These are phyloP conservation scores for Oriolus oriolus DNA, from an alignment of 2,113 vertebrate genomes.

Conservation along the genomic window DNA sequence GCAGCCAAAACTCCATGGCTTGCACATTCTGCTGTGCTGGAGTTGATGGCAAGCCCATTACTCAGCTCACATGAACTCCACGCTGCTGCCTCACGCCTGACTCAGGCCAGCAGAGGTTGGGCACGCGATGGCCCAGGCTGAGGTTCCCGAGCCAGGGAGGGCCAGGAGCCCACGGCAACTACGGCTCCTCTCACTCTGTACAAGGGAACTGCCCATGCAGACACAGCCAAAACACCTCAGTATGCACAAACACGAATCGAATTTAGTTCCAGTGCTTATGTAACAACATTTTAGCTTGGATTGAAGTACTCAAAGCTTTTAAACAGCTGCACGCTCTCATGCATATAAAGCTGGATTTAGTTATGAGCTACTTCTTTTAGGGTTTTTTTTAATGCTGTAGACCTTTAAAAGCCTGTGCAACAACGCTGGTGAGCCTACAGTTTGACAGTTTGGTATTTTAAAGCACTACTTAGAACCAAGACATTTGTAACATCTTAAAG, in stretches of 20 bases:
- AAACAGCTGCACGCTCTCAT: neutral
- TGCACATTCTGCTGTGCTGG: neutral
- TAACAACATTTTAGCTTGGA: neutral
- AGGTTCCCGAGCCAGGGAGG: neutral
- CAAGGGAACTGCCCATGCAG: neutral
- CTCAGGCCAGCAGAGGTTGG: neutral
- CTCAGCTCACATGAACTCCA: neutral
- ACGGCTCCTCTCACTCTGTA: rapidly evolving
- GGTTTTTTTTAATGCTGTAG: neutral
- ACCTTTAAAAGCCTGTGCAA: neutral
- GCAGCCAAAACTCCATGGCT: neutral
- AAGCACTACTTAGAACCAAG: neutral
- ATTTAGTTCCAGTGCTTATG: neutral
- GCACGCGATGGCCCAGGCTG: neutral
- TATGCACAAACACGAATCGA: neutral
- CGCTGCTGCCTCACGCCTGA: neutral
- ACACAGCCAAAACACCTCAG: neutral
- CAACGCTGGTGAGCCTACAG: neutral
- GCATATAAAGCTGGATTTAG: neutral
- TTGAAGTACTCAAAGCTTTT: neutral
- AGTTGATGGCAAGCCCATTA: neutral
- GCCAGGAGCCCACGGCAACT: neutral
- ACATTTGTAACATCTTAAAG: neutral
- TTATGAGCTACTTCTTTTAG: neutral
- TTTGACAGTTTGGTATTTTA: neutral